Evolutionary conservation across 1,140 invertebrate species (phyloP), one percentile per base, ranked within the genome.

Genomic region (Aphelinus atriplicis): DNA sequence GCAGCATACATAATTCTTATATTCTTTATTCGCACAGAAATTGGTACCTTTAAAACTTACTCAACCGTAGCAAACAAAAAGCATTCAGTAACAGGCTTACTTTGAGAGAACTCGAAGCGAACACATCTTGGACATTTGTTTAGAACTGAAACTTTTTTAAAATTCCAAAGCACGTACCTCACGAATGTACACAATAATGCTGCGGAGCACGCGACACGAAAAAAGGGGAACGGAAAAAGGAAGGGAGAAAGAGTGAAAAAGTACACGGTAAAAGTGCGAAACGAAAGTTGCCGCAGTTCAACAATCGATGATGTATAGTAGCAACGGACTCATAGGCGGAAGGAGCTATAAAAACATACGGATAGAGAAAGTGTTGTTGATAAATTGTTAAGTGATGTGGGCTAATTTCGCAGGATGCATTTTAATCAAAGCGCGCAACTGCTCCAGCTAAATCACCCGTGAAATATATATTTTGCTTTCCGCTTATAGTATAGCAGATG

Each of bases 161-260:
- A 73, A 67, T 73, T 60, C 66, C 71, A 47, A 57, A 7, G 71
- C 71, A 73, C 71, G 63, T 46, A 42, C 56, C 55, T 61, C 64
- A 62, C 64, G 64, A 67, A 46, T 6, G 63, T 73, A 53, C 61
- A 66, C 53, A 72, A 64, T 62, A 46, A 53, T 46, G 43, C 50
- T 47, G 43, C 53, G 56, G 2, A 9, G 47, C 55, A 68, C 48
- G 72, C 72, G 53, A 68, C 45, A 6, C 7, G 64, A 42, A 65
- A 66, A 4, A 61, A 66, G 42, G 66, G 10, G 42, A 48, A 60
- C 7, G 48, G 26, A 63, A 70, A 71, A 48, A 53, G 6, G 0
- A n/a, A 63, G 45, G 3, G 5, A 71, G 6, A 71, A 6, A 53
- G 1, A 53, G 50, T 45, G 48, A n/a, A 53, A 53, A 53, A 53